Base-by-base conservation (phyloP, 2,113 vertebrate species). In the Prionailurus bengalensis region DNA sequence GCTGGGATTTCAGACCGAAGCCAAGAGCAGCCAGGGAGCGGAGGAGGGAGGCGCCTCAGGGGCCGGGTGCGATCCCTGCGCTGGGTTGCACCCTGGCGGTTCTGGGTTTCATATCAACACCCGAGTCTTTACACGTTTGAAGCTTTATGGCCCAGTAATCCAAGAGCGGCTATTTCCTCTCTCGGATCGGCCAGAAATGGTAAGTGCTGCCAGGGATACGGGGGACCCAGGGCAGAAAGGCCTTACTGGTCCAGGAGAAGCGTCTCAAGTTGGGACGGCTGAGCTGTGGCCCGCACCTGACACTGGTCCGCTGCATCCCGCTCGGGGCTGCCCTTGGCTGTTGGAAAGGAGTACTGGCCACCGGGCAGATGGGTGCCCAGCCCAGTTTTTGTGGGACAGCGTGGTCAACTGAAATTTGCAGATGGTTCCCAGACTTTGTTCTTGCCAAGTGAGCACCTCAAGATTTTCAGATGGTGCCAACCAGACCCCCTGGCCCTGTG, bases 51-150 rank as follows among this genome's bases (percentile, higher is more conserved):
- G 61, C 10, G 1, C 39, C 25, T 48, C 14, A 1, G 3, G 31
- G 76, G 17, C 42, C 2, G 6, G 23, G 81, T 5, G 33, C 2
- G 33, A 25, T 17, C 51, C 6, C 29, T 12, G 8, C 4, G 5
- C 51, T 4, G 39, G 0, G 1, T 61, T 9, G 21, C 7, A 0
- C 58, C 61, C 0, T 3, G 42, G 58, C 36, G 36, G 7, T 0
- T 19, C 94, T 58, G 70, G 61, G 12, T 21, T 48, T 78, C 17
- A 10, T 7, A 25, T 29, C 36, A 5, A 10, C 61, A 23, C 27
- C 71, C 16, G 4, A 36, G 53, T 65, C 27, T n/a, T 33, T 55
- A 90, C n/a, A n/a, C 15, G 21, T 13, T 42, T 53, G 61, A 39
- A 29, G 21, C 83, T 53, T 51, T 31, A 16, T 10, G 25, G 39